Percentiles rank a stretch among this genome's conserved stretches.
Evolutionary conservation across 2,888 invertebrate species (phyloP).

Genomic region (Leptinotarsa haldemani): DNA sequence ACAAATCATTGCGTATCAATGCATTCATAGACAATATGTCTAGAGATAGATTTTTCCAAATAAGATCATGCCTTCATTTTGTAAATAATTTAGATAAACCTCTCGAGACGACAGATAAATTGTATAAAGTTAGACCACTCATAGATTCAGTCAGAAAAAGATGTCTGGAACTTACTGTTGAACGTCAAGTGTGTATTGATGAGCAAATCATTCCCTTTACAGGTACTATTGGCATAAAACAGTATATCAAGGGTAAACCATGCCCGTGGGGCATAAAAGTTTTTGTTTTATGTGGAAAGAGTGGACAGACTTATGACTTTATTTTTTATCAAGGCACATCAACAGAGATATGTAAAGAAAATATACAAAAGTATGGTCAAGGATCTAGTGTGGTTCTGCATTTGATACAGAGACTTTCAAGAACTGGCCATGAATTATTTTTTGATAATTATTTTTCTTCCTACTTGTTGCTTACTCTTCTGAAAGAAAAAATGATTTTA

Average conservation of each 20-base stretch:
- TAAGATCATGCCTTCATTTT: conserved; percentile 18
- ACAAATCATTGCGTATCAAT: conserved; percentile 13
- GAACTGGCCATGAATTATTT: conserved; percentile 9
- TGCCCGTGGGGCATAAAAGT: conserved; percentile 13
- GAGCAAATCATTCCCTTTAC: conserved; percentile 16
- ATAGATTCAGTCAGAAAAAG: conserved; percentile 17
- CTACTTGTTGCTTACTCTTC: conserved; percentile 9
- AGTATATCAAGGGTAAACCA: conserved; percentile 21
- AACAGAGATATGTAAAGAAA: conserved; percentile 7
- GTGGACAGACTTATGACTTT: conserved; percentile 15
- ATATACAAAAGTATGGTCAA: conserved; percentile 14
- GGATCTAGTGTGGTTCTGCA: conserved; percentile 7
- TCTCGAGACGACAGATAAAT: conserved; percentile 3
- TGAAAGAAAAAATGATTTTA: conserved; percentile 13
- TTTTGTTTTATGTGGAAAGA: conserved; percentile 6
- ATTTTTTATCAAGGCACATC: conserved; percentile 4
- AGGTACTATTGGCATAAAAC: conserved; percentile 13
- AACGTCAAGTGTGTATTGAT: conserved; percentile 7
- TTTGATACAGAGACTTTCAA: conserved; percentile 12
- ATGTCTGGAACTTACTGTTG: conserved; percentile 7
- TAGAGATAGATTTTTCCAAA: conserved; percentile 22
- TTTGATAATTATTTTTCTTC: conserved; percentile 16
- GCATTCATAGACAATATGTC: conserved; percentile 24
- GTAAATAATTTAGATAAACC: conserved; percentile 13
- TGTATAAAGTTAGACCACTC: conserved; percentile 20